phyloP scores from a whole-genome alignment of 1,140 invertebrate species.

The Drosophila melanogaster region Release_6_plus_ISO1_MT NT_033777.3:8888501-8889000 shows the following conservation, averaged over 20 bases:
- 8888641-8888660: slow-evolving; percentile 76
- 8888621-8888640: slow-evolving; percentile 55
- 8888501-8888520: not conserved
- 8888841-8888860: slow-evolving; percentile 44
- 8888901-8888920: slow-evolving; percentile 1
- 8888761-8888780: slow-evolving; percentile 46
- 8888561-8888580: slow-evolving; percentile 55
- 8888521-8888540: slow-evolving; percentile 28
- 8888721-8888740: slow-evolving; percentile 41
- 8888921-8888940: slow-evolving; percentile 30
- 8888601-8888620: slow-evolving; percentile 34
- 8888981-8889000: slow-evolving; percentile 60
- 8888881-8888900: slow-evolving; percentile 30
- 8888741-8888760: slow-evolving; percentile 68
- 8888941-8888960: slow-evolving; percentile 26
- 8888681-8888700: slow-evolving; percentile 79
- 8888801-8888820: slow-evolving; percentile 67
- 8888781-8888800: slow-evolving; percentile 48
- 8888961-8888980: slow-evolving; percentile 25
- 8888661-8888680: slow-evolving; percentile 78
- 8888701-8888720: slow-evolving; percentile 27
- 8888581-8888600: slow-evolving; percentile 49
- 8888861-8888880: slow-evolving; percentile 54
- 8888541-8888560: slow-evolving; percentile 39
- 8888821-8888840: slow-evolving; percentile 53